These are phyloP conservation scores for Epinephelus malabaricus DNA, from an alignment of 2,797 vertebrate genomes.

Conservation along the genomic window DNA sequence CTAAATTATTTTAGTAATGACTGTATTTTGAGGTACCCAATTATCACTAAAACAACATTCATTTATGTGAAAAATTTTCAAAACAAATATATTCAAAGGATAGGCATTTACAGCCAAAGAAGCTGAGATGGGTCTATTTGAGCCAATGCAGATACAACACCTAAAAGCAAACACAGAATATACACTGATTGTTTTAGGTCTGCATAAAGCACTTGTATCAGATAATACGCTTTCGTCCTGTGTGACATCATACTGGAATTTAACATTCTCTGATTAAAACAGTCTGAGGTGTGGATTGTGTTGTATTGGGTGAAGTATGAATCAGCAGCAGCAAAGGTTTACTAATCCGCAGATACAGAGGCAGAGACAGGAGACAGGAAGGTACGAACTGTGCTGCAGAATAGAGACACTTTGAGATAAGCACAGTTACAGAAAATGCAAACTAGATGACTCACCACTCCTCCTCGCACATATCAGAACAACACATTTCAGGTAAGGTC, in stretches of 20 bases:
- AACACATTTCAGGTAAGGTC: slow-evolving; percentile 81
- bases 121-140: slow-evolving; percentile 15
- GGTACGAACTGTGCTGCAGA: slow-evolving; percentile 72
- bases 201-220: slow-evolving; percentile 2
- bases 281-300: slow-evolving; percentile 37
- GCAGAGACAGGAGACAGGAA: slow-evolving; percentile 61
- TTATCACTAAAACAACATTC: slow-evolving; percentile 33
- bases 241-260: slow-evolving; percentile 19
- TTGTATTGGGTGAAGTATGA: slow-evolving; percentile 53
- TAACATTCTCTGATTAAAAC: slow-evolving; percentile 48
- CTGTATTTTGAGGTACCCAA: slow-evolving; percentile 40
- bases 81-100: slow-evolving; percentile 41
- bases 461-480: slow-evolving; percentile 70
- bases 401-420: slow-evolving; percentile 81
- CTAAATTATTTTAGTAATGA: slow-evolving; percentile 55
- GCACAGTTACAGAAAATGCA: slow-evolving; percentile 76
- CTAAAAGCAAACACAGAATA: slow-evolving; percentile 36
- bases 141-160: slow-evolving; percentile 7
- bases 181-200: slow-evolving; percentile 1
- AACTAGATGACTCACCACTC: slow-evolving; percentile 83
- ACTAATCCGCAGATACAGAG: slow-evolving; percentile 61
- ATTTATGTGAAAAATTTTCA: slow-evolving; percentile 19
- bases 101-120: slow-evolving; percentile 26
- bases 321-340: slow-evolving; percentile 66
- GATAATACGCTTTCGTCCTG: slow-evolving; percentile 10